These are phyloP conservation scores for Ceyx melanurus DNA, from an alignment of 2,113 vertebrate species.

Conservation along the genomic window DNA sequence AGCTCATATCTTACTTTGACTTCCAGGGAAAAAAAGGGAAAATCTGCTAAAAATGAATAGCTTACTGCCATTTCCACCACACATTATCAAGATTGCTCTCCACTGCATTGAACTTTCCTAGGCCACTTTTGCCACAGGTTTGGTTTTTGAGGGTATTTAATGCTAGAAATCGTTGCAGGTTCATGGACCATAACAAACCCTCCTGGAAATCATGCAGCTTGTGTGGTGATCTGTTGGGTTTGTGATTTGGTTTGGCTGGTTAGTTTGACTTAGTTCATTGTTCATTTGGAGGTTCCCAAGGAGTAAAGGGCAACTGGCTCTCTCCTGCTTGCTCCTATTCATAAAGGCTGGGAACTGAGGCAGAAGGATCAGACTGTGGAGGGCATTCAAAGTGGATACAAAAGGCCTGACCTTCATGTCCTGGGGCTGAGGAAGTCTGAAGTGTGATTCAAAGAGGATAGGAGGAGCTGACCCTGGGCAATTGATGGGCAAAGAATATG, in stretches of 20 bases:
- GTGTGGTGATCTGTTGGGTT: not conserved
- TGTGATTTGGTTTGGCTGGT: not conserved
- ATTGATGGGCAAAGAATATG: conserved; percentile 15
- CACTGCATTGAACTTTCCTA: not conserved
- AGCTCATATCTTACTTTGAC: not conserved
- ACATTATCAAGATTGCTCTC: not conserved
- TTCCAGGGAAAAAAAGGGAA: not conserved
- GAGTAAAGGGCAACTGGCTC: not conserved
- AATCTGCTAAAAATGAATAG: not conserved
- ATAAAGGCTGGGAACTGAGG: conserved; percentile 34
- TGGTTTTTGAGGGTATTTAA: not conserved
- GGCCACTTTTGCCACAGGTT: not conserved
- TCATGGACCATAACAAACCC: not conserved
- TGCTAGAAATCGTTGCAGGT: not conserved
- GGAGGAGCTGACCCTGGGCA: not conserved
- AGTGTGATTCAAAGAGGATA: conserved; percentile 9
- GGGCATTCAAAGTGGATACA: not conserved
- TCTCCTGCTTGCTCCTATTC: conserved; percentile 37
- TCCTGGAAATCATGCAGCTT: not conserved
- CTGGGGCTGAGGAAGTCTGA: not conserved
- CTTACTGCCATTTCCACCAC: not conserved
- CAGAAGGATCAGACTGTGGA: not conserved
- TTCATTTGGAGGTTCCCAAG: not conserved
- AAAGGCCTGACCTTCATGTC: conserved; percentile 37
- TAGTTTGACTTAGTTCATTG: conserved; percentile 2